Base-by-base conservation (phyloP, 2,113 vertebrate species). In the Podarcis cretensis region DNA sequence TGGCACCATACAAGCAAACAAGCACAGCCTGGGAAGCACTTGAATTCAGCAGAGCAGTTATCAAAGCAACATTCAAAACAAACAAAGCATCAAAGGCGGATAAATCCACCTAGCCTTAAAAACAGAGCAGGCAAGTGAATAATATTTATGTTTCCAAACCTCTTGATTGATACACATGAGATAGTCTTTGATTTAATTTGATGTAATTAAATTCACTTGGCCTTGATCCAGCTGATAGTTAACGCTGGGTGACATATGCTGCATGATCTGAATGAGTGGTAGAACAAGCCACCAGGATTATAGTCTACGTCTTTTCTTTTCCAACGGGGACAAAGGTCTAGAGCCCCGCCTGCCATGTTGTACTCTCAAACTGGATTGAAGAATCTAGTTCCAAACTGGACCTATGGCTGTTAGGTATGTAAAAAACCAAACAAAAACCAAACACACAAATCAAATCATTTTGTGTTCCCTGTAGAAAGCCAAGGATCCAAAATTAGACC, bases 41-140 rank as follows among this genome's bases (percentile, higher is more conserved):
- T 69, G 4, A 69, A 68, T 69, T 35, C 20, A 16, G 78, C 75
- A 43, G 23, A 63, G 4, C 0, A 12, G 40, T 30, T 1, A 87
- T 16, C 0, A 0, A 82, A 73, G 16, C 37, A 16, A 65, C 20
- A 23, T 43, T 4, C 35, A 83, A 65, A 35, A 82, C 25, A 30
- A 66, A 66, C 59, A 25, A 16, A n/a, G 32, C 30, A 32, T 14
- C 71, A 73, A 77, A 43, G 10, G 6, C 23, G 2, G 37, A 43
- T 40, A 14, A 66, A 40, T 63, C 9, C 57, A 37, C 12, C 20
- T 37, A 66, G 21, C 14, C 81, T 43, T 30, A 68, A 68, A 9
- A 37, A 37, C 21, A 13, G 3, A 63, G n/a, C 32, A 37, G 32
- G 37, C n/a, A 81, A 66, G 6, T 43, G 23, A 27, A 14, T 16